Base-by-base conservation (phyloP, 2,797 vertebrate species). In the Xenops minutus region DNA sequence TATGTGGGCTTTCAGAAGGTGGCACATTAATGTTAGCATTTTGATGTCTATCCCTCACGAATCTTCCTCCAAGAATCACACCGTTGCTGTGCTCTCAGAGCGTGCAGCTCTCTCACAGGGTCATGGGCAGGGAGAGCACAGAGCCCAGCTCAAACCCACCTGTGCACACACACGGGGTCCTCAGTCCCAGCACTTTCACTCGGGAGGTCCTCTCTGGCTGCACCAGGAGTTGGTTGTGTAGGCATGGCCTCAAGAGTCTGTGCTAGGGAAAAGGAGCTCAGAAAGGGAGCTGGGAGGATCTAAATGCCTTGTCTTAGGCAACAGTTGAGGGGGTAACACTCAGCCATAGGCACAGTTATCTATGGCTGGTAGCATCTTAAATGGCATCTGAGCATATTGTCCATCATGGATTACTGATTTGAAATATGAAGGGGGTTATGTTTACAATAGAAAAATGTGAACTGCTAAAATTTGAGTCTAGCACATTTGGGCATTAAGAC, bases 1-100 rank as follows among this genome's bases (percentile, higher is more conserved):
- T 39, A 2, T 19, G 26, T 34, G 51, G 48, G 11, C 29, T 80
- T 80, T 59, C 23, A 37, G 63, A 41, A 22, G 3, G 14, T 77
- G 18, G 6, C 2, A 1, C 2, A 1, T 68, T 78, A 49, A 39
- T 27, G 17, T 68, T 30, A 64, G 12, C 0, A 0, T 75, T 91
- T 73, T 66, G 16, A 32, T 34, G 7, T 48, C 51, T 82, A 0
- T 59, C 17, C 19, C 76, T 76, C 4, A 4, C 16, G 17, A 59
- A 55, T 66, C 55, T 85, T 61, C 13, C 1, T 46, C 26, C 30
- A 23, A 30, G n/a, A 46, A 29, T 49, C 7, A 1, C 26, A 62
- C 6, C 7, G 10, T 75, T 62, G 74, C 17, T 10, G 13, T 17
- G 12, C 18, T 74, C n/a, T 91, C 49, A 4, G 39, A 22, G 32